Evolutionary conservation across 2,797 vertebrate genomes (phyloP).

Genomic region (Sebastes jordani): DNA sequence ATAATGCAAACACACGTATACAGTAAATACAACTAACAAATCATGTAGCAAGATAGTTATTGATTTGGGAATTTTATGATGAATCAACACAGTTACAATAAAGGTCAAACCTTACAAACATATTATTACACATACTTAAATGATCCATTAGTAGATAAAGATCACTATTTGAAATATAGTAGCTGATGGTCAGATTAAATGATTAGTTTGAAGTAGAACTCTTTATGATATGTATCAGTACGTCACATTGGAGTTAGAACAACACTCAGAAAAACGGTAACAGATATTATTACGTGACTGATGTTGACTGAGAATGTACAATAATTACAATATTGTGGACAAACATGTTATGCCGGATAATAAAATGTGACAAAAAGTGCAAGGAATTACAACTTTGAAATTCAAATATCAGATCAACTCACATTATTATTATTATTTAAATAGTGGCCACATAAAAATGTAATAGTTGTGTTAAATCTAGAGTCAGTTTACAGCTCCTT

Average conservation of each 20-base stretch:
- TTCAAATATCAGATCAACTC: constrained; percentile 22
- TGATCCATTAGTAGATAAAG: not conserved
- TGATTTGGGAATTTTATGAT: constrained; percentile 29
- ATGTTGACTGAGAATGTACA: not conserved
- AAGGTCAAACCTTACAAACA: constrained; percentile 10
- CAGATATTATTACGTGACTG: not conserved
- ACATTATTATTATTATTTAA: constrained; percentile 9
- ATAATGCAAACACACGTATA: constrained; percentile 13
- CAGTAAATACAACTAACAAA: constrained; percentile 18
- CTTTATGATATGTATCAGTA: not conserved
- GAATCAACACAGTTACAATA: constrained; percentile 16
- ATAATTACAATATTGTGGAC: not conserved
- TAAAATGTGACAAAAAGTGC: constrained; percentile 8
- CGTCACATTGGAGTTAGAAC: not conserved
- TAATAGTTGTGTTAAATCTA: not conserved
- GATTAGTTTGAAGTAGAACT: constrained; percentile 5
- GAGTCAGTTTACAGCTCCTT: constrained; percentile 10
- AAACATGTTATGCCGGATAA: not conserved
- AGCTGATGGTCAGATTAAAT: not conserved
- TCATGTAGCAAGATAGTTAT: not conserved
- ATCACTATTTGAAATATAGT: constrained; percentile 5
- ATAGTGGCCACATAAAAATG: constrained; percentile 5
- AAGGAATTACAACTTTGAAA: constrained; percentile 8
- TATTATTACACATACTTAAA: not conserved
- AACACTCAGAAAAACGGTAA: not conserved